These are phyloP conservation scores for Vespertilio murinus DNA, from an alignment of 2,797 vertebrate species.

Conservation along the genomic window DNA sequence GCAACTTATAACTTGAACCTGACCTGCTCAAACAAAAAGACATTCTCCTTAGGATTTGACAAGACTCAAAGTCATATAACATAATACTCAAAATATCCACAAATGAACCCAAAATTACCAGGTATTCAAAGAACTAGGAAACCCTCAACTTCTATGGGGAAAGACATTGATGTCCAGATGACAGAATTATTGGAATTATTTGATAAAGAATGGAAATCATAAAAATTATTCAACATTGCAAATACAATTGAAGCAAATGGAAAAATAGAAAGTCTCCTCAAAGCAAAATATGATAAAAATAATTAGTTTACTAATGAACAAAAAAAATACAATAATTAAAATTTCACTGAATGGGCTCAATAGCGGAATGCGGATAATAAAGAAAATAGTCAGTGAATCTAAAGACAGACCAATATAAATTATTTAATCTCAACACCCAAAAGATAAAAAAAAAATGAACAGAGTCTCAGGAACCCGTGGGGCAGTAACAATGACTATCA, in stretches of 20 bases:
- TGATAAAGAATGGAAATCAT: neutral
- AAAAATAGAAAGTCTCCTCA: neutral
- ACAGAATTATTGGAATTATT: neutral
- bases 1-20: neutral
- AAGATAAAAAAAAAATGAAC: neutral
- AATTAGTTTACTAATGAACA: neutral
- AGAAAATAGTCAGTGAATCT: neutral
- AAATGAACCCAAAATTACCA: neutral
- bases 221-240: neutral
- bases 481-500: neutral
- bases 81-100: neutral
- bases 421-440: neutral
- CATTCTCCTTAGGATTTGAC: neutral
- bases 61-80: neutral
- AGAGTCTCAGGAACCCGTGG: neutral
- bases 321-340: neutral
- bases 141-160: neutral
- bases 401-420: neutral
- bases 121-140: neutral
- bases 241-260: neutral
- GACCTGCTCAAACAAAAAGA: neutral
- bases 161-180: neutral
- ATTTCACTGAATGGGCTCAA: neutral
- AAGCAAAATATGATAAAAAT: neutral
- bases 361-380: neutral